phyloP scores from a whole-genome alignment of 2,113 vertebrate species.

The Gasterosteus nipponicus region DNA sequence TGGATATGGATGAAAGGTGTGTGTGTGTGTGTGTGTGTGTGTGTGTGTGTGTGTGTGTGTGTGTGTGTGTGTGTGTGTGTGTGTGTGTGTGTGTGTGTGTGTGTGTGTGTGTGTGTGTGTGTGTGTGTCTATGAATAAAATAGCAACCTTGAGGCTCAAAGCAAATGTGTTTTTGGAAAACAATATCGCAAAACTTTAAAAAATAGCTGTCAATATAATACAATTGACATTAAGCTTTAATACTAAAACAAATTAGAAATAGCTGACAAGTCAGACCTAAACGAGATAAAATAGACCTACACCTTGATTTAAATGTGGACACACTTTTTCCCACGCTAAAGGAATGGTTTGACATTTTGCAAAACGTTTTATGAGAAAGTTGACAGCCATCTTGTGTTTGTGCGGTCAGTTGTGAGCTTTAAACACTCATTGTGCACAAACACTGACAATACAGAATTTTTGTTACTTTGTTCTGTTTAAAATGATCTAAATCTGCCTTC shows the following conservation, averaged over 20 bases:
- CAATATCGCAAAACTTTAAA: background rate
- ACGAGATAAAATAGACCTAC: background rate
- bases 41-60: background rate
- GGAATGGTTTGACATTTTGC: background rate
- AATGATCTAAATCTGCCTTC: background rate
- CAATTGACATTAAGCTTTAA: background rate
- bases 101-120: background rate
- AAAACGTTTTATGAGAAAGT: background rate
- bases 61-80: background rate
- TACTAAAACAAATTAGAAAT: constrained; percentile 7
- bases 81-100: too few species aligned
- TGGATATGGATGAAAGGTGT: background rate
- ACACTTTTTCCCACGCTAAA: background rate
- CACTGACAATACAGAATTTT: background rate
- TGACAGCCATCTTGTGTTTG: background rate
- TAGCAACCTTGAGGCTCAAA: background rate
- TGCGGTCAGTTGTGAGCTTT: background rate
- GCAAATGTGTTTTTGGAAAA: background rate
- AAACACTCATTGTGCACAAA: background rate
- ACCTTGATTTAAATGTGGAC: background rate
- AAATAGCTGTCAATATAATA: constrained; percentile 1
- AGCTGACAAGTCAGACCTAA: background rate
- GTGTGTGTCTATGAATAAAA: background rate
- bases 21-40: background rate
- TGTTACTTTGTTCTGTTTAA: background rate